These are phyloP conservation scores for Drosophila nasuta DNA, from an alignment of 1,140 invertebrate genomes.

Conservation along the genomic window DNA sequence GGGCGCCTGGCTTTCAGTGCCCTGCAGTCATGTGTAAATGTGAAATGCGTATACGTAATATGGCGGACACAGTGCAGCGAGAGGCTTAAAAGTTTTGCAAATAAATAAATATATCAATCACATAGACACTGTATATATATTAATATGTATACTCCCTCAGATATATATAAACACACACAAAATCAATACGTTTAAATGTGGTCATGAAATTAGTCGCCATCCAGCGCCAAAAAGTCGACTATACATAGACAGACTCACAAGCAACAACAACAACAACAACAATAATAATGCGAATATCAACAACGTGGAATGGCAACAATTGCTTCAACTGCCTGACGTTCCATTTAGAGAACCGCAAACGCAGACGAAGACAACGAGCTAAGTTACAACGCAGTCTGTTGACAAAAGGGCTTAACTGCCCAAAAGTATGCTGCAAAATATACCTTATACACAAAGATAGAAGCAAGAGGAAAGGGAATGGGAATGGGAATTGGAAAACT, in stretches of 20 bases:
- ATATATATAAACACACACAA: slow-evolving; percentile 29
- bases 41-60: slow-evolving; percentile 75
- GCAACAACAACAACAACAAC: slow-evolving; percentile 10
- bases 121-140: background rate
- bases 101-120: slow-evolving; percentile 51
- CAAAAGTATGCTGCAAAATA: slow-evolving; percentile 55
- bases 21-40: slow-evolving; percentile 78
- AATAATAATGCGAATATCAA: slow-evolving; percentile 30
- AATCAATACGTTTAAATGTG: slow-evolving; percentile 78
- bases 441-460: slow-evolving; percentile 8
- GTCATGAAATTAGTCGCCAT: slow-evolving; percentile 76
- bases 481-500: slow-evolving; percentile 6
- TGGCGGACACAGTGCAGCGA: slow-evolving; percentile 34
- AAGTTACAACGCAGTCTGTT: slow-evolving; percentile 57
- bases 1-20: slow-evolving; percentile 62
- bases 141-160: slow-evolving; percentile 14
- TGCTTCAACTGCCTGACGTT: slow-evolving; percentile 30
- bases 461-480: background rate
- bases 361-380: slow-evolving; percentile 37
- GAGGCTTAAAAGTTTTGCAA: slow-evolving; percentile 63
- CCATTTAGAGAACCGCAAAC: slow-evolving; percentile 33
- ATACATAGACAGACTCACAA: slow-evolving; percentile 18
- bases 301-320: background rate
- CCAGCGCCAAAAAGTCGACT: slow-evolving; percentile 74
- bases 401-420: slow-evolving; percentile 72